phyloP scores from a whole-genome alignment of 2,888 invertebrate species.

The Pimpla rufipes region DNA sequence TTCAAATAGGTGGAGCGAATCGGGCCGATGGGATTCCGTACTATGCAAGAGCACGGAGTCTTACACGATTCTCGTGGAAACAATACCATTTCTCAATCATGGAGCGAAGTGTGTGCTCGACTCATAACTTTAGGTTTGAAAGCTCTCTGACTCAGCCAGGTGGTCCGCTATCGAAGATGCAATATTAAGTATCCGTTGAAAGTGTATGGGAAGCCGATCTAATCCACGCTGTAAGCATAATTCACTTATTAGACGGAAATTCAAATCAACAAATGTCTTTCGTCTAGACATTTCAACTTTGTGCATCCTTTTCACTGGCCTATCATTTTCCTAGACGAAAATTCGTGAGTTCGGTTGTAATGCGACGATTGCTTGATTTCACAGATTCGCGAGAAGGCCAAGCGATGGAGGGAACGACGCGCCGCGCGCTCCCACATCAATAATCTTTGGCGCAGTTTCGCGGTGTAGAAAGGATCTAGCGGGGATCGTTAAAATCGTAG shows the following conservation, averaged over 20 bases:
- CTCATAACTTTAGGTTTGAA: constrained; percentile 14
- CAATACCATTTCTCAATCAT: constrained; percentile 19
- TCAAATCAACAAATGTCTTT: background rate
- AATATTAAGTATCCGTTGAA: background rate
- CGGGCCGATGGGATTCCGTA: constrained; percentile 34
- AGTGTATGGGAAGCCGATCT: background rate
- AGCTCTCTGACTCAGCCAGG: constrained; percentile 1
- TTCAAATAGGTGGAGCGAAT: constrained; percentile 69
- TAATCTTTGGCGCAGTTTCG: constrained; percentile 82
- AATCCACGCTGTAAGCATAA: background rate
- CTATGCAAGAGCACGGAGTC: constrained; percentile 3
- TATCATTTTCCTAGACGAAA: background rate
- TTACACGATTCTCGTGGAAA: constrained; percentile 31
- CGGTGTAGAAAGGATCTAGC: constrained; percentile 81
- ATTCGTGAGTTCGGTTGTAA: background rate
- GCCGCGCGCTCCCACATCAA: constrained; percentile 84
- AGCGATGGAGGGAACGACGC: constrained; percentile 55
- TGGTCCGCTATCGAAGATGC: background rate
- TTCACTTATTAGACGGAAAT: background rate
- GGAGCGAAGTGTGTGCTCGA: constrained; percentile 14
- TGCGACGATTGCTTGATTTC: background rate
- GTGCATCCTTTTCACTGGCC: background rate
- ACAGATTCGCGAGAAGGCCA: constrained; percentile 1
- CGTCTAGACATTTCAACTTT: background rate
- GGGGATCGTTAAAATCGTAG: constrained; percentile 58